A percentile compares a stretch with the other conserved stretches of the same genome.
phyloP scores from a whole-genome alignment of 2,113 vertebrate genomes.

The Vidua macroura region DNA sequence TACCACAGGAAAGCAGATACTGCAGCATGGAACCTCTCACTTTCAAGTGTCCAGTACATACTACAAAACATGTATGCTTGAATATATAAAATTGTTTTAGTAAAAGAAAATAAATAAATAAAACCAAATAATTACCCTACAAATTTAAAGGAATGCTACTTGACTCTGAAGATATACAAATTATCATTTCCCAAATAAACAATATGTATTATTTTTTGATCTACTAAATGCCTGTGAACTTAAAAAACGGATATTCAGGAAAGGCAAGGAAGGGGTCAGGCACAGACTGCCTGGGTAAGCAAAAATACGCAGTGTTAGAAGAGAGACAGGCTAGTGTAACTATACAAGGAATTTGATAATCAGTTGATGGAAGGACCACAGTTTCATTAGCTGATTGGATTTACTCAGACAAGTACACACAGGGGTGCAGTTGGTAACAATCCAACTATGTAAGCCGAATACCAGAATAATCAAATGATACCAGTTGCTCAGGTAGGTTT shows the following conservation, averaged over 20 bases:
- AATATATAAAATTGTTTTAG: neutral
- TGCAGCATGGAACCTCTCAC: neutral
- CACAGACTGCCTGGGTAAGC: neutral
- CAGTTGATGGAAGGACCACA: neutral
- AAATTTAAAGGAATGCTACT: neutral
- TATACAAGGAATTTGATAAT: neutral
- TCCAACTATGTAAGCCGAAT: neutral
- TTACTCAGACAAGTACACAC: constrained; percentile 27
- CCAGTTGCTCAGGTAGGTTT: neutral
- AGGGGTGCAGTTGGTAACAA: neutral
- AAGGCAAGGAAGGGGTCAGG: neutral
- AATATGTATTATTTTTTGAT: neutral
- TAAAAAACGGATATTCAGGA: neutral
- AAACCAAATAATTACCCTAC: neutral
- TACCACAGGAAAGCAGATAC: neutral
- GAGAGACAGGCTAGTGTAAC: neutral
- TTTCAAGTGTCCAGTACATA: neutral
- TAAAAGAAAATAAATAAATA: neutral
- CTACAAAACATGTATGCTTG: neutral
- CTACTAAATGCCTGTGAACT: neutral
- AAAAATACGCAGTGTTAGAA: neutral
- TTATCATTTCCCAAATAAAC: neutral
- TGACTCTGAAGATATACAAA: neutral
- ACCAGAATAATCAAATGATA: constrained; percentile 46
- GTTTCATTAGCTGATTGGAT: constrained; percentile 27